Base-by-base conservation (phyloP, 2,113 vertebrate genomes). In the Euleptes europaea region DNA sequence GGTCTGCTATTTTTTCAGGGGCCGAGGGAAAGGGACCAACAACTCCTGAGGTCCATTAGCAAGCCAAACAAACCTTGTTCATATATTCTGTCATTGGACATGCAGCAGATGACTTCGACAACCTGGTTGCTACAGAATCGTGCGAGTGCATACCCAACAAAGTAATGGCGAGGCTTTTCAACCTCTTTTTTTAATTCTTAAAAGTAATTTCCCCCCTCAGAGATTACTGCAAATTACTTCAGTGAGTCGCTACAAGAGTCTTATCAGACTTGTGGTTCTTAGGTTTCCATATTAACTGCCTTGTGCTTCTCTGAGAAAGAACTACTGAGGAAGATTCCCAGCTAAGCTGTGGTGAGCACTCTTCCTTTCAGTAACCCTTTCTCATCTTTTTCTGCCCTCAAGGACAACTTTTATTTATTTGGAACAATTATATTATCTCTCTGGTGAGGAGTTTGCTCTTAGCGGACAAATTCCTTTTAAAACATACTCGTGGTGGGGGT, bases 211-310 rank as follows among this genome's bases (percentile, higher is more conserved):
- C 60, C 15, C 57, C 90, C 85, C 91, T 94, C 85, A 80, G 89
- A 93, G 93, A 94, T 92, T 94, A 91, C 91, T 91, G 93, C 83
- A 94, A 94, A 94, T 95, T 89, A 93, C 92, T 95, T 94, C 93
- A 92, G 85, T 84, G 89, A 90, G 92, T 94, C 91, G 87, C 88
- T 88, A 86, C 87, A 92, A 92, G 91, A 80, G 81, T 31, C 94
- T 94, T 95, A 94, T 95, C 93, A 65, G 92, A 84, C 86, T 54
- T 86, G 75, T 67, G 91, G 90, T 85, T 91, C 94, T 95, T 92
- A 92, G 92, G 93, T 88, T 91, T 87, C 88, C 91, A 49, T 86
- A 88, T 93, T 85, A 84, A 90, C 73, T 83, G 85, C 90, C 91
- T 90, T 88, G 60, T 82, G 67, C 88, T 86, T 82, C 86, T 92